These are phyloP conservation scores for Eugnorisma glareosa DNA, from an alignment of 2,888 invertebrate species.

Conservation along the genomic window DNA sequence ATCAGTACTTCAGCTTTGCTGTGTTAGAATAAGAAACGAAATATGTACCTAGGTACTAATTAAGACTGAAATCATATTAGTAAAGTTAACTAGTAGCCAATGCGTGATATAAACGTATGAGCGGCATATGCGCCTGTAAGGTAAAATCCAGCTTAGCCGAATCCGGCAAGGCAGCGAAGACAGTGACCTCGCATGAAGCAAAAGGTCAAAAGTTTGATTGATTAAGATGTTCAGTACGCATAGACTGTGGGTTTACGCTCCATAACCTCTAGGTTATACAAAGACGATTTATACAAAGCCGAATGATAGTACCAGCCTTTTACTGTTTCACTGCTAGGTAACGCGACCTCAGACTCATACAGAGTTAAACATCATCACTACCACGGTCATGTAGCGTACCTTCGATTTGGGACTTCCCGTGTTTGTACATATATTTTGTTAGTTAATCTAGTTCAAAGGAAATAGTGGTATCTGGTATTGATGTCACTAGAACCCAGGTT, in stretches of 20 bases:
- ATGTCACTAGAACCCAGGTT: slow-evolving; percentile 4
- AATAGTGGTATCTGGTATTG: slow-evolving; percentile 1
- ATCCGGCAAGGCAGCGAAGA: background rate
- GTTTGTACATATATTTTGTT: background rate
- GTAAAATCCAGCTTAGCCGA: background rate
- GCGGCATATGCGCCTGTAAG: background rate
- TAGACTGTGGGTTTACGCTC: background rate
- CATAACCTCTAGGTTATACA: background rate
- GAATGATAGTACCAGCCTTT: background rate
- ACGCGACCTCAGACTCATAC: too few relatives aligned
- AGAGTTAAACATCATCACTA: background rate
- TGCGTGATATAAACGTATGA: background rate
- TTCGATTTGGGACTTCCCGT: background rate
- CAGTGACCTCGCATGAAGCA: background rate
- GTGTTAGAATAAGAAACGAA: background rate
- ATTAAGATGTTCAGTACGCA: background rate
- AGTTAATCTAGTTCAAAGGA: background rate
- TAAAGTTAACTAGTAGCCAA: too few relatives aligned
- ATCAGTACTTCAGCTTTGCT: background rate
- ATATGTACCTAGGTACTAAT: background rate
- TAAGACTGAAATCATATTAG: background rate
- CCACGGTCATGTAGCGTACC: background rate
- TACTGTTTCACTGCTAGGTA: too few relatives aligned
- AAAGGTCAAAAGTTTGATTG: background rate
- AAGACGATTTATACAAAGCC: background rate